These are phyloP conservation scores for Adela reaumurella DNA, from an alignment of 2,888 invertebrate species.

Conservation along the genomic window DNA sequence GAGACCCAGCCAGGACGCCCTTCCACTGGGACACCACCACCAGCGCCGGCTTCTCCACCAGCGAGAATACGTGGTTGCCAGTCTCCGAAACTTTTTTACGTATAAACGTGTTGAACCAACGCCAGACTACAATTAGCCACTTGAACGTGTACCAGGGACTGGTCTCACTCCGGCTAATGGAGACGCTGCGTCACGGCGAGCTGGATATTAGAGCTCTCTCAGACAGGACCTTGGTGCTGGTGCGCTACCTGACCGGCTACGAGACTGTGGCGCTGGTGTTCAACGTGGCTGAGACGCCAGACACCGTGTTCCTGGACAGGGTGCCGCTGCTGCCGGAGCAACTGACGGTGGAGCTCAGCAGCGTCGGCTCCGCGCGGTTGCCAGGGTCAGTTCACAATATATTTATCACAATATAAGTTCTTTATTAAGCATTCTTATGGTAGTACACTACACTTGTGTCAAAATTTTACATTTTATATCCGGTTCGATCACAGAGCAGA, in stretches of 20 bases:
- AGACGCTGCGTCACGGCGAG: slow-evolving; percentile 33
- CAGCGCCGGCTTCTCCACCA: slow-evolving; percentile 61
- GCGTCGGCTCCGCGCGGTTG: slow-evolving; percentile 24
- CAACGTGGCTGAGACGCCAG: slow-evolving; percentile 42
- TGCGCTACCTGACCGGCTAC: slow-evolving; percentile 23
- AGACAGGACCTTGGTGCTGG: slow-evolving; percentile 22
- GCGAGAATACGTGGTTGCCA: slow-evolving; percentile 62
- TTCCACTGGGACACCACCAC: slow-evolving; percentile 59
- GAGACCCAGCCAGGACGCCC: slow-evolving; percentile 64
- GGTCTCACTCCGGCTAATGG: slow-evolving; percentile 39
- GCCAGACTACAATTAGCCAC: slow-evolving; percentile 43
- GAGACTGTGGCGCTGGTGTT: slow-evolving; percentile 38
- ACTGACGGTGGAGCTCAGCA: slow-evolving; percentile 24
- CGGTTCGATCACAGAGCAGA: too few species aligned
- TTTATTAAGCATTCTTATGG: too few species aligned
- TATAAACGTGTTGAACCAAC: slow-evolving; percentile 57
- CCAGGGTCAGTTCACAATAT: slow-evolving; percentile 25
- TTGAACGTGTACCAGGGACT: slow-evolving; percentile 55
- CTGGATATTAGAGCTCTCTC: slow-evolving; percentile 26
- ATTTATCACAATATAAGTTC: too few species aligned
- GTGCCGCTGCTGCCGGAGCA: slow-evolving; percentile 19
- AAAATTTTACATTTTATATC: too few species aligned
- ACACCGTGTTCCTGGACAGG: slow-evolving; percentile 30
- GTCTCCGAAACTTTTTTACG: slow-evolving; percentile 57
- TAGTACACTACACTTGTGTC: too few species aligned